Conservation (phyloP, 2,797 vertebrate genomes). For the Coreius guichenoti region DNA sequence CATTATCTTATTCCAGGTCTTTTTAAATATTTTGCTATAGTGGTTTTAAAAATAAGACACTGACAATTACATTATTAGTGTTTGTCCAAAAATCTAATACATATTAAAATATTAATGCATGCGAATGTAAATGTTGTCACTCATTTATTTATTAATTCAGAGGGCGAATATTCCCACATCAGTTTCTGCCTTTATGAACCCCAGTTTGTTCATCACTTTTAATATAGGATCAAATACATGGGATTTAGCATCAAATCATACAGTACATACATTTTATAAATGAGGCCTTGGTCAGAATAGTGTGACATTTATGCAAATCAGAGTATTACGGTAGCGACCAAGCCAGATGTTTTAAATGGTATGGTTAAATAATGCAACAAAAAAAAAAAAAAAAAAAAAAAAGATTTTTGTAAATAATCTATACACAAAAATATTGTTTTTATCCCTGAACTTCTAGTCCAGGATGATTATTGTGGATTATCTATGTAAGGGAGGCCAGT, state of each 20-base stretch:
- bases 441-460: constrained; percentile 25
- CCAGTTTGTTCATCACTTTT: background rate
- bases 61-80: no score
- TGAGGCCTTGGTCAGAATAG: constrained; percentile 20
- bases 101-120: background rate
- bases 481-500: background rate
- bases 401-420: constrained; percentile 37
- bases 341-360: constrained; percentile 44
- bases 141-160: background rate
- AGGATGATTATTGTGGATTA: constrained; percentile 38
- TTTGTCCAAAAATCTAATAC: background rate
- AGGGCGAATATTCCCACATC: background rate
- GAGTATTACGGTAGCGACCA: constrained; percentile 40
- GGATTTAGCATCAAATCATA: background rate
- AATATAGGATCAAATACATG: background rate
- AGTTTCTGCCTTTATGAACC: constrained; percentile 1
- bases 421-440: constrained; percentile 16
- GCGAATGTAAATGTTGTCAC: background rate
- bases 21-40: background rate
- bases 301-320: constrained; percentile 55
- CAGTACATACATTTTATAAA: constrained; percentile 6
- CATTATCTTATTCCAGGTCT: background rate
- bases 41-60: background rate
- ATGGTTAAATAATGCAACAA: constrained; percentile 53
- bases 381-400: background rate